Evolutionary conservation across 2,797 vertebrate genomes (phyloP).

Genomic region (Chelon auratus): DNA sequence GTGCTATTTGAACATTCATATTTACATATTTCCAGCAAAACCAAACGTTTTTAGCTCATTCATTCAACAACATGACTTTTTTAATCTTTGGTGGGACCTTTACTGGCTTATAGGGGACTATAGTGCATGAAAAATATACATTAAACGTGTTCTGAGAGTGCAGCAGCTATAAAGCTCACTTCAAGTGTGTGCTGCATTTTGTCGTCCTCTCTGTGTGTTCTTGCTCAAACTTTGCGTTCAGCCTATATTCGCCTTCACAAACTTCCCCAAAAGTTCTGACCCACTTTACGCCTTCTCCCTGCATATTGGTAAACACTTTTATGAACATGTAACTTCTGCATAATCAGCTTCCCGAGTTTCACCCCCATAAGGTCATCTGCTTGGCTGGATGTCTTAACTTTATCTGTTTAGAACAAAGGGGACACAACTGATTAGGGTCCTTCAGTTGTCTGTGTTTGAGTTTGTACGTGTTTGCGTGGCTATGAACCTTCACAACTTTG

Average conservation of each 20-base stretch:
- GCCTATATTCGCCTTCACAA: slow-evolving; percentile 33
- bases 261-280: slow-evolving; percentile 72
- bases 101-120: no score
- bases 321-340: slow-evolving; percentile 69
- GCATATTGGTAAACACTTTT: slow-evolving; percentile 76
- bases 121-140: no score
- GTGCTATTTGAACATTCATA: no score
- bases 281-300: slow-evolving; percentile 70
- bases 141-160: background rate
- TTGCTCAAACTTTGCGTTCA: slow-evolving; percentile 40
- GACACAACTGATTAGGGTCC: slow-evolving; percentile 69
- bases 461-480: slow-evolving; percentile 17
- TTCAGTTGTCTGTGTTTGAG: slow-evolving; percentile 34
- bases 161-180: background rate
- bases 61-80: no score
- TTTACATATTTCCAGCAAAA: no score
- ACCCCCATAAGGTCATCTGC: slow-evolving; percentile 71
- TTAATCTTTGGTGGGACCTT: no score
- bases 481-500: slow-evolving; percentile 62
- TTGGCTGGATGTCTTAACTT: slow-evolving; percentile 63
- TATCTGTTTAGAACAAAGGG: slow-evolving; percentile 71
- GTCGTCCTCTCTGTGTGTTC: slow-evolving; percentile 29
- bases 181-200: slow-evolving; percentile 7
- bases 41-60: no score
- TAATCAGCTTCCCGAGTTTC: slow-evolving; percentile 69